Evolutionary conservation across 1,140 invertebrate genomes (phyloP), one percentile per base, ranked within the genome.

Genomic region (Drosophila lini): DNA sequence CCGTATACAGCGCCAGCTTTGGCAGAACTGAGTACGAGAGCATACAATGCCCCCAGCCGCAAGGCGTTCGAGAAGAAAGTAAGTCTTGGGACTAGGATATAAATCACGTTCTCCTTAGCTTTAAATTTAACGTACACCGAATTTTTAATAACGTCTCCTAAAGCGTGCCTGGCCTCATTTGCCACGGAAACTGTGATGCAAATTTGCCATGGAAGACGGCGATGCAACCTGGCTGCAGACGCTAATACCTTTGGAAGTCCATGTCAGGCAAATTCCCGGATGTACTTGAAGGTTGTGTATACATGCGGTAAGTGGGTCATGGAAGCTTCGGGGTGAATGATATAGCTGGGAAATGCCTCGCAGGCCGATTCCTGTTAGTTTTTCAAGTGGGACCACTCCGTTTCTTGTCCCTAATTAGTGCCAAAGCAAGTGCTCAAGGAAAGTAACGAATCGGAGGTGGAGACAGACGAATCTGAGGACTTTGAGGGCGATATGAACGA

Each of bases 221-320:
- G 95, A 40, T 98, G 97, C 92, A 95, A 95, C 31, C 93, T 98
- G 40, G 94, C 95, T 10, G 97, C 97, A 1, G 96, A 97, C 92
- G 94, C 96, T 47, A 95, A 96, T 57, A 97, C 97, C 60, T 98
- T 98, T 92, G 97, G 97, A 25, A 96, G 95, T 80, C 97, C 97
- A 0, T 98, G 97, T 91, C 94, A 95, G 57, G 94, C 95, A 0
- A 95, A 96, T 57, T 97, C 97, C 73, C 94, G 96, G 62, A 97
- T 97, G 93, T 98, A 98, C 93, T 94, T 98, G 74, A 97, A 97
- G 94, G 96, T 98, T 70, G 96, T 97, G 75, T 98, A 98, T 93
- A 97, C 97, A 31, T 99, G 97, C 93, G 97, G 98, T 99, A 94
- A 97, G 96, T 95, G 60, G 22, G 10, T n/a, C 19, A 36, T 9